Base-by-base conservation (phyloP, 2,888 invertebrate genomes). In the Scaeva pyrastri region DNA sequence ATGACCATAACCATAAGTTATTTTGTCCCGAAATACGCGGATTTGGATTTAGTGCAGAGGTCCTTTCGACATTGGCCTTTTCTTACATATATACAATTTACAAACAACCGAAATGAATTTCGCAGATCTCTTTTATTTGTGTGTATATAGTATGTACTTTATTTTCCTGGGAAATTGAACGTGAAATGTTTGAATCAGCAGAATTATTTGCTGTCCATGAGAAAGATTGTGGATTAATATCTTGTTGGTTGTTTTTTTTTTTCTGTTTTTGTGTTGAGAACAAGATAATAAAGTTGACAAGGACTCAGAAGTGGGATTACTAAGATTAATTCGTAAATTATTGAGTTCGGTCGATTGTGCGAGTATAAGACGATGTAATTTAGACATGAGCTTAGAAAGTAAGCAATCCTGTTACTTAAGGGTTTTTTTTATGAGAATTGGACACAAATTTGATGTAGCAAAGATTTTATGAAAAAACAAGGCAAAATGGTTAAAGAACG, bases 1-100 rank as follows among this genome's bases (percentile, higher is more conserved):
- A 60, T 41, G 60, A 41, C 41, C 41, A 41, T 62, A 62, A 62
- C 60, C 21, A 62, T 41, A 62, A 62, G 41, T 62, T 62, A 62
- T 62, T 62, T 62, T 62, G 60, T 58, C 39, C 58, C 2, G 7
- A 58, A 58, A 58, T 36, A 10, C 60, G 60, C 41, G 41, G 60
- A 62, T 62, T 39, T 43, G 41, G 60, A 62, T 62, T 39, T 43
- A 21, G 60, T 43, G 56, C 6, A n/a, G 60, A 31, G 31, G 31
- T 62, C 41, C 23, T 62, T 39, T 39, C 23, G n/a, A 62, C 60
- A 62, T 56, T 56, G 31, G 31, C 56, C 31, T 56, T 56, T 36
- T 56, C 11, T 31, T 56, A n/a, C 14, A 0, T 2, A 0, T 19
- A 12, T 21, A 31, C 31, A 31, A 31, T n/a, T n/a, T n/a, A 31